Evolutionary conservation across 1,140 invertebrate species (phyloP).

Genomic region (Eciton burchellii): DNA sequence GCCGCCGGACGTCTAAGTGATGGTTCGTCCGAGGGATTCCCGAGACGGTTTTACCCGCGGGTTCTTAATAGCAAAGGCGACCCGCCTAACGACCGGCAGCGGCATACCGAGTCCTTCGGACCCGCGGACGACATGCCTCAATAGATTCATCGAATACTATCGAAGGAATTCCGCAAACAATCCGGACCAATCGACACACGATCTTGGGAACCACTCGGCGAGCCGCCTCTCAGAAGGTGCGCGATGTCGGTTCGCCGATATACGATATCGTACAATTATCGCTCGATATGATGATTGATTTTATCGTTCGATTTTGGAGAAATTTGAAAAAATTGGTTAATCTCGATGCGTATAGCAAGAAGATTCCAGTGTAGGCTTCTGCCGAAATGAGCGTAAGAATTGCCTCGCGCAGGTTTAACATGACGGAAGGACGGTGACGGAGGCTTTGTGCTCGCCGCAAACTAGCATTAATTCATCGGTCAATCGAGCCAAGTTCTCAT

Average conservation of each 20-base stretch:
- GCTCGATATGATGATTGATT: too few species aligned
- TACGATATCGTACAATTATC: too few species aligned
- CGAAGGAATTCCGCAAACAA: slow-evolving; percentile 85
- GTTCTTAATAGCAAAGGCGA: slow-evolving; percentile 77
- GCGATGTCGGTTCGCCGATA: slow-evolving; percentile 69
- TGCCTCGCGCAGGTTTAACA: not conserved
- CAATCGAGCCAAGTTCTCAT: not conserved
- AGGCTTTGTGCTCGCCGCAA: not conserved
- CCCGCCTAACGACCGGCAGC: slow-evolving; percentile 81
- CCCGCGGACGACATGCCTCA: slow-evolving; percentile 82
- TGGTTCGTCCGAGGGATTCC: slow-evolving; percentile 66
- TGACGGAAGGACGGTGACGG: too few species aligned
- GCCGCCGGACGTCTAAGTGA: slow-evolving; percentile 54
- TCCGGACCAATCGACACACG: slow-evolving; percentile 84
- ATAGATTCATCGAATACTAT: slow-evolving; percentile 86
- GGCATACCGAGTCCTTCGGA: slow-evolving; percentile 76
- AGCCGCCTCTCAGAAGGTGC: slow-evolving; percentile 79
- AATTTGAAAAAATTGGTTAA: too few species aligned
- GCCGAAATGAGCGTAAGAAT: too few species aligned
- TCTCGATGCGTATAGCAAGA: too few species aligned
- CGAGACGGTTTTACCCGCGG: slow-evolving; percentile 72
- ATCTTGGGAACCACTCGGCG: slow-evolving; percentile 82
- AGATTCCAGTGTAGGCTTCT: too few species aligned
- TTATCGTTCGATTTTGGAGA: slow-evolving; percentile 18
- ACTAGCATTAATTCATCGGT: not conserved